Percentiles rank a stretch among this genome's conserved stretches.
Conservation (phyloP, 2,888 invertebrate species). For the Latrodectus hesperus region DNA sequence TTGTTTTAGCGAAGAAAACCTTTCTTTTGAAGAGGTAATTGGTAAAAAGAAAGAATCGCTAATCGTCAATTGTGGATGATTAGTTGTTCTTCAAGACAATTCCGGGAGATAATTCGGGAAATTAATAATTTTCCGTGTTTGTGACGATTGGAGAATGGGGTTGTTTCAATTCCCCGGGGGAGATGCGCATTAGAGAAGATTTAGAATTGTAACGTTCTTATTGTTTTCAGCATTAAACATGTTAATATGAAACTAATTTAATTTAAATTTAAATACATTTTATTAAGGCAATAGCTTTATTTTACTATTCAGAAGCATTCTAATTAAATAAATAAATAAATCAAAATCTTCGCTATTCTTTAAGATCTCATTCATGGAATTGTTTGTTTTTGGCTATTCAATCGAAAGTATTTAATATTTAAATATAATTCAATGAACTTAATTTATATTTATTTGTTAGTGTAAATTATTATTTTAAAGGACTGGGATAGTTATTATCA, state of each 20-base stretch:
- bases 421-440: too few relatives aligned
- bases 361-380: too few relatives aligned
- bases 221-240: too few relatives aligned
- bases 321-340: not conserved
- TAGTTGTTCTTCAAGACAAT: not conserved
- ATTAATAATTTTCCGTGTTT: not conserved
- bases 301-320: not conserved
- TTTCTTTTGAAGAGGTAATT: conserved; percentile 2
- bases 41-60: not conserved
- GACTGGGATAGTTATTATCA: too few relatives aligned
- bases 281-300: not conserved
- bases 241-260: too few relatives aligned
- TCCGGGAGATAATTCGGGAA: not conserved
- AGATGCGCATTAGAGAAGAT: too few relatives aligned
- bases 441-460: too few relatives aligned
- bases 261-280: not conserved
- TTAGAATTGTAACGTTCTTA: too few relatives aligned
- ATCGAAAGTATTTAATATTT: too few relatives aligned
- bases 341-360: not conserved
- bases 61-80: conserved; percentile 1
- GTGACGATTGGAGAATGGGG: not conserved
- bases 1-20: conserved; percentile 1
- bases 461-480: too few relatives aligned
- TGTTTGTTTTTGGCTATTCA: not conserved
- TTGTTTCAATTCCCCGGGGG: too few relatives aligned